Base-by-base conservation (phyloP, 2,113 vertebrate species). In the Dicaeum eximium region DNA sequence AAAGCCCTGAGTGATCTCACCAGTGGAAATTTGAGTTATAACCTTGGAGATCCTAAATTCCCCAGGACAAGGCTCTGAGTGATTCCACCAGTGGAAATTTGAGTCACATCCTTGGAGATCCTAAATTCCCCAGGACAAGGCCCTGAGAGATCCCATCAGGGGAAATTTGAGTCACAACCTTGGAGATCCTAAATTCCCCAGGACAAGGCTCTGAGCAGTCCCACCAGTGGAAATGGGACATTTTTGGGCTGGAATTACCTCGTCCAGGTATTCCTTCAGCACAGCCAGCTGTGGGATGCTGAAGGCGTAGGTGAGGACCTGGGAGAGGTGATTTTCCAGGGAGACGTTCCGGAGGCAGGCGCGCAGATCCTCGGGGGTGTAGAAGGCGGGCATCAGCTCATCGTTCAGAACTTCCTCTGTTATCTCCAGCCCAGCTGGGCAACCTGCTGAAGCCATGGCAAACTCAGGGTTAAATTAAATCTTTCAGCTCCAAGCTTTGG, bases 261-360 rank as follows among this genome's bases (percentile, higher is more conserved):
- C 4, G 8, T 98, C 92, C 61, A 98, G 45, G 15, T 85, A 74
- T 2, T 5, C 20, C 92, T 97, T 98, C 3, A 98, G 33, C 42
- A 92, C 40, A 12, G 7, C 8, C 33, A 98, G 56, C 16, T 98
- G 98, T 6, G 94, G 6, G 5, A 45, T 5, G 62, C 31, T 97
- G 96, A 98, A 98, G 38, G 97, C 1, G 4, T 97, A 33, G 6
- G 1, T 7, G 10, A 95, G 31, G 10, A 98, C 18, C 2, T 4
- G 47, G 17, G 64, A 42, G 47, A 98, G 57, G 28, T 94, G 70
- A 3, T 54, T 24, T 1, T 64, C 74, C 86, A 97, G 51, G 51
- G 92, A 80, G 10, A 60, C 12, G 0, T 93, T 94, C 1, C 67
- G 38, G 66, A 98, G 90, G 40, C 98, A 98, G 40, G 40, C 77